A percentile compares a stretch with the other conserved stretches of the same genome.
These are phyloP conservation scores for Sebastes diploproa DNA, from an alignment of 2,797 vertebrate genomes.

Conservation along the genomic window DNA sequence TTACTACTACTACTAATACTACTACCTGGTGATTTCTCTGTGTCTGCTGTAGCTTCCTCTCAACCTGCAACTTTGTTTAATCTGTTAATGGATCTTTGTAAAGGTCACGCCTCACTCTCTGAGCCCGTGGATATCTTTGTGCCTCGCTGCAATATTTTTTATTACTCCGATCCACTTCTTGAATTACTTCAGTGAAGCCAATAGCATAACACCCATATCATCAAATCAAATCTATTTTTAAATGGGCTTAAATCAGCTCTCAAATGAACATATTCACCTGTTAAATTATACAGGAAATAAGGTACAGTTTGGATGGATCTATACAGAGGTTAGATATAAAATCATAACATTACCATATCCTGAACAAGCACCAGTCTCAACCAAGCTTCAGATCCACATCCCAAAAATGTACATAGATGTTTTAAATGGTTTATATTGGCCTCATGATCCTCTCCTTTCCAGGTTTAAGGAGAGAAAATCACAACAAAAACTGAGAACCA, in stretches of 20 bases:
- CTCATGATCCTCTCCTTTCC: neutral
- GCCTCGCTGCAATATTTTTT: neutral
- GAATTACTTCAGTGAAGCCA: neutral
- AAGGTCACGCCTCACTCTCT: constrained; percentile 8
- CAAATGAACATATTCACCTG: neutral
- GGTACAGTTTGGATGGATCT: neutral
- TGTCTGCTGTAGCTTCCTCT: neutral
- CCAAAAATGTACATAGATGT: neutral
- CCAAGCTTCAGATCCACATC: neutral
- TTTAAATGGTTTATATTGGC: neutral
- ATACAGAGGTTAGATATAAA: neutral
- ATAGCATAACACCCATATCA: neutral
- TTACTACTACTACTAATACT: neutral
- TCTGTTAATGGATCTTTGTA: neutral
- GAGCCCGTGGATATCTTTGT: neutral
- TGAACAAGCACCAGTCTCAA: neutral
- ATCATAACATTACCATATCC: neutral
- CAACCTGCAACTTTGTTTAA: neutral
- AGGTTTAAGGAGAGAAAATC: neutral
- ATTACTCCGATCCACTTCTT: neutral
- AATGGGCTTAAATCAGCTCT: neutral
- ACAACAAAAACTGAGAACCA: neutral
- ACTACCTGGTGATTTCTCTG: neutral
- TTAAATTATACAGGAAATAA: neutral
- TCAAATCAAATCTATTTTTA: neutral